Evolutionary conservation across 2,797 vertebrate genomes (phyloP).

Genomic region (Poliocrania exsul): DNA sequence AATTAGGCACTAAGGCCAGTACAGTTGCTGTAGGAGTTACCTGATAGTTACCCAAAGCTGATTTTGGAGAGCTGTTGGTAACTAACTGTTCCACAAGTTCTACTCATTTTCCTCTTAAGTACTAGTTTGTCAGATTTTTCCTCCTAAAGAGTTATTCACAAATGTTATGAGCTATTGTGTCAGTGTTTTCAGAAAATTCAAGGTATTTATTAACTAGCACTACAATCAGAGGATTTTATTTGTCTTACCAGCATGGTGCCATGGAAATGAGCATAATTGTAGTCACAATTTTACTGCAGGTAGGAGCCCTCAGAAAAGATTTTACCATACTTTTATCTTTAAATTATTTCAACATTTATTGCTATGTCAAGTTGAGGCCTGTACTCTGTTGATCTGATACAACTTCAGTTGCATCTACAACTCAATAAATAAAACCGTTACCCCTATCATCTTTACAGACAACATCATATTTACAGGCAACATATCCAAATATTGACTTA

Average conservation of each 20-base stretch:
- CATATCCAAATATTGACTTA: background rate
- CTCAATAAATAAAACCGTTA: background rate
- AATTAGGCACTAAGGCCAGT: background rate
- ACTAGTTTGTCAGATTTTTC: background rate
- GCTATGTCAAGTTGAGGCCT: background rate
- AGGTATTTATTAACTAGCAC: background rate
- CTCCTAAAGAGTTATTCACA: background rate
- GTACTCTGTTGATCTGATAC: background rate
- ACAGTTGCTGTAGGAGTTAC: background rate
- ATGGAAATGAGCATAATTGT: background rate
- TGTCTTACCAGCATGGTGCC: background rate
- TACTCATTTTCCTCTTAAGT: background rate
- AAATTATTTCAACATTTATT: background rate
- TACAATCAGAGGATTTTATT: background rate
- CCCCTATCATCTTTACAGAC: too few species aligned
- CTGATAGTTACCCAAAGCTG: background rate
- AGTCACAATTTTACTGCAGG: background rate
- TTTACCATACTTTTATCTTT: background rate
- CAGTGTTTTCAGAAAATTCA: background rate
- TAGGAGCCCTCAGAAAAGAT: background rate
- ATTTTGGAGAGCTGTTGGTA: background rate
- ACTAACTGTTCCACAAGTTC: background rate
- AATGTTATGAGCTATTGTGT: background rate
- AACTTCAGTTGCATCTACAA: background rate
- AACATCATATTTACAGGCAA: background rate